Base-by-base conservation (phyloP, 2,888 invertebrate genomes). In the Pollenia amentaria region DNA sequence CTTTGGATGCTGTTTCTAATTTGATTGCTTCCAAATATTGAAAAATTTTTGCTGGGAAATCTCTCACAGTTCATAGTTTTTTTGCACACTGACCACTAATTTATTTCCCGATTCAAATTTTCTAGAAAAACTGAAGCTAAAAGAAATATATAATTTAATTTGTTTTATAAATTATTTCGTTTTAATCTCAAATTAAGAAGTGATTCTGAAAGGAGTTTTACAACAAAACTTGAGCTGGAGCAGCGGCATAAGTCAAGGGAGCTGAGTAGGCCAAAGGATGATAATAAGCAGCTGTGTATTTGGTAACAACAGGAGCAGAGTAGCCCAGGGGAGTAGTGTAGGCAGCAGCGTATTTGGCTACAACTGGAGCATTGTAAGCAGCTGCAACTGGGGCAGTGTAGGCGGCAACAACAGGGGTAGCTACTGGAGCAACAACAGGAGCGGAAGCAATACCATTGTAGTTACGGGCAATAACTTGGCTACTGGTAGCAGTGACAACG, bases 381-480 rank as follows among this genome's bases (percentile, higher is more conserved):
- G 81, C 75, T 46, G 81, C 83, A 21, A 79, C 18, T 8, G 85
- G 81, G 10, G 84, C 76, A 11, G 57, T 42, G 11, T 51, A 64
- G 8, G 77, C 60, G 8, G 83, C 81, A 21, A 79, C 18, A n/a
- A 83, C 46, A 21, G 85, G 82, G 16, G 89, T 88, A 64, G 85
- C 62, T n/a, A 82, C 79, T 1, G 89, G 87, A 48, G 89, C 86
- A 16, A 91, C 51, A 40, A 91, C 82, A 9, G 91, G 90, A 16
- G 90, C 89, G 0, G 53, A 18, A 12, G 69, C 82, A 76, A 84
- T 78, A 12, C 78, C 84, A 89, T 91, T 91, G 88, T 89, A 89
- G 82, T 91, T 91, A 9, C 91, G 88, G 48, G 91, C 90, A 87
- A 91, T 69, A 78, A 89, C 89, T 85, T 91, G 91, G 76, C 90